Evolutionary conservation across 2,797 vertebrate genomes (phyloP).

Genomic region (Amblyopsis hoosieri): DNA sequence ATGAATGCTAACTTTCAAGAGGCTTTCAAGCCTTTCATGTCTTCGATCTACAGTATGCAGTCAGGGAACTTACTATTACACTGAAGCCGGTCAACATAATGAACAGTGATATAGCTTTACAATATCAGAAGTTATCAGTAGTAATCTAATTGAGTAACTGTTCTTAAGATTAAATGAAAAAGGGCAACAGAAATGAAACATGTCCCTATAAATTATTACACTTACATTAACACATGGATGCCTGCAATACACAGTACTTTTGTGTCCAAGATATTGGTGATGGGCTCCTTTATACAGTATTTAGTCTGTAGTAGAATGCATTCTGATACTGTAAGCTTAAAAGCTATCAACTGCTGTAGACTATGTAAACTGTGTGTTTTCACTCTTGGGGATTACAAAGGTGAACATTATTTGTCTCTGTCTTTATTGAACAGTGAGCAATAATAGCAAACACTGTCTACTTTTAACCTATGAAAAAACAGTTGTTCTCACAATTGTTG

Average conservation of each 20-base stretch:
- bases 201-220: background rate
- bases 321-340: slow-evolving; percentile 8
- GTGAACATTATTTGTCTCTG: too few species aligned
- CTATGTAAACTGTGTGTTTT: background rate
- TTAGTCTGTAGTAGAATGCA: too few species aligned
- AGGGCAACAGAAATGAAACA: background rate
- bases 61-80: slow-evolving; percentile 1
- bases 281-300: slow-evolving; percentile 37
- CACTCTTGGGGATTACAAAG: background rate
- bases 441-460: background rate
- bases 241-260: slow-evolving; percentile 39
- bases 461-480: background rate
- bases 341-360: slow-evolving; percentile 4
- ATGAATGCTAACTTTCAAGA: slow-evolving; percentile 11
- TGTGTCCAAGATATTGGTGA: slow-evolving; percentile 25
- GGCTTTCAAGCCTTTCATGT: too few species aligned
- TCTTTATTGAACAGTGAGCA: background rate
- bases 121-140: slow-evolving; percentile 29
- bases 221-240: background rate
- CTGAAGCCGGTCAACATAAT: background rate
- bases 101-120: slow-evolving; percentile 9
- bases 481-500: slow-evolving; percentile 8
- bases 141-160: too few species aligned
- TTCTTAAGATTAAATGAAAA: too few species aligned
- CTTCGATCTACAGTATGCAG: background rate